Base-by-base conservation (phyloP, 2,113 vertebrate species). In the Ornithorhynchus anatinus region DNA sequence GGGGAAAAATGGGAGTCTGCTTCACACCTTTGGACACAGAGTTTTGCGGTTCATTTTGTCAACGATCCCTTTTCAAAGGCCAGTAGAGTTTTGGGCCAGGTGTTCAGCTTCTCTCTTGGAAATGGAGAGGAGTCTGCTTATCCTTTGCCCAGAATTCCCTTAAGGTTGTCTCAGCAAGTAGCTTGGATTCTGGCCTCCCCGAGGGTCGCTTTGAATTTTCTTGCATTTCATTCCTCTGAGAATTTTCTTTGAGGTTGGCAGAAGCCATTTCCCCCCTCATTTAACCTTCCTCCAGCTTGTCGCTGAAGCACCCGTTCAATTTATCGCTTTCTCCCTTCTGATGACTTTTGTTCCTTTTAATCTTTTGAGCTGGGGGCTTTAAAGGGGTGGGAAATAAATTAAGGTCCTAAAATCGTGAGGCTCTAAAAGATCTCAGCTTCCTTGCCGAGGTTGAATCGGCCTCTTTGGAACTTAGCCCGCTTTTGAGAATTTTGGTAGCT, bases 81-180 rank as follows among this genome's bases (percentile, higher is more conserved):
- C 33, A 61, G 27, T 72, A 79, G 72, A 57, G 69, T 62, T 79
- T 82, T 74, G 50, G 42, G 66, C 53, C 71, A 43, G 17, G 15
- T 69, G 42, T 69, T 78, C 7, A 27, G 19, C 35, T 80, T 33
- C 61, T 76, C 6, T 27, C 14, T 44, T 70, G 43, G 6, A 42
- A 66, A 40, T 25, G 31, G 33, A 52, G 60, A 54, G 62, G 56
- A 56, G 15, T 29, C 40, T 68, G 4, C 70, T 44, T 80, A 57
- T 69, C n/a, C 19, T 72, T 40, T 67, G 5, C 79, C 37, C 69
- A 32, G 11, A 14, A 54, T 51, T 43, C n/a, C 69, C 54, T 51
- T 59, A 54, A 53, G 67, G 27, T 35, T 58, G 31, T 82, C 75
- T 17, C 35, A n/a, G 39, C 47, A 44, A 15, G 43, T 65, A 43